A percentile compares a stretch with the other conserved stretches of the same genome.
phyloP scores from a whole-genome alignment of 1,140 invertebrate genomes.

The Drosophila athabasca region DNA sequence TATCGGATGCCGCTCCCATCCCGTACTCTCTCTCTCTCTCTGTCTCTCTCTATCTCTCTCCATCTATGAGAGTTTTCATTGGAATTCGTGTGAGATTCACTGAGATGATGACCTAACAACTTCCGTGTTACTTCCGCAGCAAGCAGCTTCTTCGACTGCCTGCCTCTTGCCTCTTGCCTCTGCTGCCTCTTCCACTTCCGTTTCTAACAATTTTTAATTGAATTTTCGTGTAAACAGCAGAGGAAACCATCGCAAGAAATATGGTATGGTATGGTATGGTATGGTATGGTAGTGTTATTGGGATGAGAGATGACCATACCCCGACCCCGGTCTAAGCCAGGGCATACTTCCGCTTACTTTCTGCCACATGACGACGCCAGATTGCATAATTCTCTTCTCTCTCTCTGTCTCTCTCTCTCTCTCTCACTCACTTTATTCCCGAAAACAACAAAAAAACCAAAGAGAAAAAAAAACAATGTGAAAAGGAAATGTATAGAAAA shows the following conservation, averaged over 20 bases:
- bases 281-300: slow-evolving; percentile 1
- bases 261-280: slow-evolving; percentile 17
- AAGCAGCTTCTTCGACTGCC: slow-evolving; percentile 32
- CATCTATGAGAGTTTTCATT: slow-evolving; percentile 56
- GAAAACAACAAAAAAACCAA: slow-evolving; percentile 4
- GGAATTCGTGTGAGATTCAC: slow-evolving; percentile 53
- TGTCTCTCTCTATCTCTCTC: slow-evolving; percentile 1
- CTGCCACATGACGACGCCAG: slow-evolving; percentile 73
- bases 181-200: slow-evolving; percentile 51
- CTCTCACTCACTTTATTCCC: not conserved
- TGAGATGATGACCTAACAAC: slow-evolving; percentile 64
- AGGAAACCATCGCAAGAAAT: slow-evolving; percentile 7
- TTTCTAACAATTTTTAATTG: slow-evolving; percentile 74
- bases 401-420: slow-evolving; percentile 8
- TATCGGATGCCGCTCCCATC: slow-evolving; percentile 11
- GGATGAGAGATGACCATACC: slow-evolving; percentile 44
- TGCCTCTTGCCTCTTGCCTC: not conserved
- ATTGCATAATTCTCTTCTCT: slow-evolving; percentile 64
- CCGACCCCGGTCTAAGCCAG: not conserved
- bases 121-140: slow-evolving; percentile 77
- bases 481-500: slow-evolving; percentile 81
- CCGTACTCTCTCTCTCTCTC: slow-evolving; percentile 9
- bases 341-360: slow-evolving; percentile 43
- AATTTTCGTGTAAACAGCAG: slow-evolving; percentile 78
- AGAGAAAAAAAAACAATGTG: slow-evolving; percentile 43